Percentiles rank a stretch among this genome's conserved stretches.
phyloP scores from a whole-genome alignment of 2,797 vertebrate genomes.

The Poecilia velifera region DNA sequence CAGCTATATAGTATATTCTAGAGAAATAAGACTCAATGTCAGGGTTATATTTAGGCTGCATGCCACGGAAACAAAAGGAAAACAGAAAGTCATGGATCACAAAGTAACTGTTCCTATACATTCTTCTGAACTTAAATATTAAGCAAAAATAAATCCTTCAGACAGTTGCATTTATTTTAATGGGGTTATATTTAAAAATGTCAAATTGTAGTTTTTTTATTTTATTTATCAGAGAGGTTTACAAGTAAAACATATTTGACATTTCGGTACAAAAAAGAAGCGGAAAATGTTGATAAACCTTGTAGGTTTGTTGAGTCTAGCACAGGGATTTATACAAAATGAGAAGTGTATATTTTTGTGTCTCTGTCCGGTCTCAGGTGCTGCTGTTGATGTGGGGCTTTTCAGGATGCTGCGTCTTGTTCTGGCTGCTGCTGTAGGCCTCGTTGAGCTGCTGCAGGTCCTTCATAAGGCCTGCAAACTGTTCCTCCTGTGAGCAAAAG shows the following conservation, averaged over 20 bases:
- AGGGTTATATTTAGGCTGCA: background rate
- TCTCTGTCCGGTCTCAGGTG: constrained; percentile 46
- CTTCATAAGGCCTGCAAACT: constrained; percentile 77
- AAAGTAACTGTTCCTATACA: background rate
- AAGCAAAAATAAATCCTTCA: background rate
- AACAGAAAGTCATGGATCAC: background rate
- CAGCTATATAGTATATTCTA: background rate
- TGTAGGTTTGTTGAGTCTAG: constrained; percentile 1
- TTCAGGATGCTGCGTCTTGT: constrained; percentile 48
- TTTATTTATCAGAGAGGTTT: constrained; percentile 21
- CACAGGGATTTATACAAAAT: constrained; percentile 17
- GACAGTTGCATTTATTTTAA: background rate
- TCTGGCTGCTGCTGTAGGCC: constrained; percentile 39
- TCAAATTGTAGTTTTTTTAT: constrained; percentile 19
- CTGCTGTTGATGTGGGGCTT: constrained; percentile 52
- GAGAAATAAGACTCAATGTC: background rate
- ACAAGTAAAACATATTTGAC: constrained; percentile 4
- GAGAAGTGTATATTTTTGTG: background rate
- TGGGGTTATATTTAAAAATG: background rate
- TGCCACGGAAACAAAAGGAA: background rate
- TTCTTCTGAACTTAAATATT: background rate
- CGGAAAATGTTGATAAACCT: constrained; percentile 15
- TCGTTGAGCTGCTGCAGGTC: constrained; percentile 69
- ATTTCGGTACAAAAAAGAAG: constrained; percentile 13
- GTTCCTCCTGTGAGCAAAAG: constrained; percentile 78